Percentiles rank a stretch among this genome's conserved stretches.
phyloP scores from a whole-genome alignment of 2,888 invertebrate species.

The Cotesia congregata region DNA sequence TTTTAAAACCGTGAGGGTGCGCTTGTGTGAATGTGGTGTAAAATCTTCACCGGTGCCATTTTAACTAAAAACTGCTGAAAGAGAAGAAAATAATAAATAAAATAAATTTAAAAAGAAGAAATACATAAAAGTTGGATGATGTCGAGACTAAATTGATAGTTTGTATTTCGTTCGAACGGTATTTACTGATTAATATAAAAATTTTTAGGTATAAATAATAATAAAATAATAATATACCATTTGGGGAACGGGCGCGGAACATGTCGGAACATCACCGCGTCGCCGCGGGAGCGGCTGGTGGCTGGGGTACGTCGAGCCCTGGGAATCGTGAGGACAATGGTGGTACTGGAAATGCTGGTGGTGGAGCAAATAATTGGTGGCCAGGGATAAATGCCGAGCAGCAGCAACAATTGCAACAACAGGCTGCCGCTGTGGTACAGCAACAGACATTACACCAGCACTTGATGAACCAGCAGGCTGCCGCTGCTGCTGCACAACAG shows the following conservation, averaged over 20 bases:
- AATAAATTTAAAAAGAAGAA: no score
- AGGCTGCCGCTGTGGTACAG: slow-evolving; percentile 66
- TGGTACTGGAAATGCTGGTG: slow-evolving; percentile 70
- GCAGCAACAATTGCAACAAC: slow-evolving; percentile 54
- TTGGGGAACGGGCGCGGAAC: slow-evolving; percentile 56
- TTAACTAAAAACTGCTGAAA: neutral
- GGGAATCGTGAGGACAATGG: slow-evolving; percentile 72
- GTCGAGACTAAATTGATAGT: no score
- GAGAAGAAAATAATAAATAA: no score
- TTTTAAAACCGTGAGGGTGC: slow-evolving; percentile 41
- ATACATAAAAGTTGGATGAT: no score
- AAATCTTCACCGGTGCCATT: slow-evolving; percentile 37
- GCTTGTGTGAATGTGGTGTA: slow-evolving; percentile 43
- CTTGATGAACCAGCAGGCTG: slow-evolving; percentile 56
- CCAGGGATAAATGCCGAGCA: slow-evolving; percentile 63
- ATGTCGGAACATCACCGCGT: slow-evolving; percentile 79
- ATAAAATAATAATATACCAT: slow-evolving; percentile 21
- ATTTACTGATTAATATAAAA: slow-evolving; percentile 37
- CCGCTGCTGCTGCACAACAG: slow-evolving; percentile 58
- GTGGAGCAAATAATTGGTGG: slow-evolving; percentile 73
- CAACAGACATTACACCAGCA: slow-evolving; percentile 70
- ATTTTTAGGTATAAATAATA: slow-evolving; percentile 12
- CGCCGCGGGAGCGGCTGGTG: slow-evolving; percentile 71
- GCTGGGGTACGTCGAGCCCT: slow-evolving; percentile 71
- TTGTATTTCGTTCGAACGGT: no score